Base-by-base conservation (phyloP, 2,888 invertebrate genomes). In the Chrysotoxum bicinctum region DNA sequence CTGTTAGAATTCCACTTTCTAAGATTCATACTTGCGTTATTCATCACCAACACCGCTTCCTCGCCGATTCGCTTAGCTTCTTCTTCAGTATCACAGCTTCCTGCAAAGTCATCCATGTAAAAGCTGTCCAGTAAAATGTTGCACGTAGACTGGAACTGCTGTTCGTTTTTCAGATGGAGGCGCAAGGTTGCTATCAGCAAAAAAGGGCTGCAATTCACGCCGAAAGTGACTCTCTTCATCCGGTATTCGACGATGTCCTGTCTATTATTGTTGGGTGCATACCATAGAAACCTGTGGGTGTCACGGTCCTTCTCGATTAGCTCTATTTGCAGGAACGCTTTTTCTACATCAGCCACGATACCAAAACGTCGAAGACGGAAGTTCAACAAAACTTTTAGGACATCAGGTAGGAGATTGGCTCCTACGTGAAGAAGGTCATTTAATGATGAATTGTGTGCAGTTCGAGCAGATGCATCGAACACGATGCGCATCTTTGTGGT, bases 1-100 rank as follows among this genome's bases (percentile, higher is more conserved):
- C 72, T 52, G 52, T 60, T 72, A 8, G 70, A 62, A n/a, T 81
- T 76, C 64, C 72, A 76, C 12, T 82, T 82, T 14, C 72, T 37
- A 1, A 77, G 50, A 1, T 56, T 64, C 56, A 82, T 82, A 14
- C 54, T 30, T 21, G 69, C 64, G 19, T 32, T 37, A 3, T 9
- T 58, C 68, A 83, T 69, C n/a, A 83, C 40, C 21, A 43, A n/a
- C n/a, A 50, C 50, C 14, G 78, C 78, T 52, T 79, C 64, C 21
- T 54, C 26, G 23, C 73, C 6, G 21, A 74, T 43, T n/a, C n/a
- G 21, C 10, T 45, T 37, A 30, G 60, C 78, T 16, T 66, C 40
- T 23, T 64, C 77, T 16, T 83, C 60, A 2, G 54, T 45, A 16
- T 83, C 72, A 9, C 72, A 40, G 10, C 69, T 69, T 10, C 21